phyloP scores from a whole-genome alignment of 2,888 invertebrate genomes.

The Trachelus stipa region DNA sequence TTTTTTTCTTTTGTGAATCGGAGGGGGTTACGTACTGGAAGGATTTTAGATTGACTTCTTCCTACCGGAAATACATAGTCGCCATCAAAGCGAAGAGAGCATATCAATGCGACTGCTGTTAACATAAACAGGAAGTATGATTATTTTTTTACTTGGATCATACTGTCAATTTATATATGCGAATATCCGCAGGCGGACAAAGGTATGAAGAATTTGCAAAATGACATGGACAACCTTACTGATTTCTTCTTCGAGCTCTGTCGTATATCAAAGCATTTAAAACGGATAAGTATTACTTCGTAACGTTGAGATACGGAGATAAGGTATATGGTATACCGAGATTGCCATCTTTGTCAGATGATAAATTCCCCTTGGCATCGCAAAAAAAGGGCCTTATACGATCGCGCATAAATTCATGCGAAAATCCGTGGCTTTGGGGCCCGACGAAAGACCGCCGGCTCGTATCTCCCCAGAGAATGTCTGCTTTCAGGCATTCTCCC shows the following conservation, averaged over 20 bases:
- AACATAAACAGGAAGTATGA: conserved; percentile 1
- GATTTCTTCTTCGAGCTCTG: not conserved
- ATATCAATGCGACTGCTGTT: not conserved
- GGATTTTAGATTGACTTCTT: conserved; percentile 9
- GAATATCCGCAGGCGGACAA: not conserved
- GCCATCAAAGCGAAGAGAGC: not conserved
- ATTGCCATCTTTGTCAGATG: not conserved
- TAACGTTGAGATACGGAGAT: not conserved
- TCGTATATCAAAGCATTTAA: not conserved
- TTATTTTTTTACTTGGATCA: not conserved
- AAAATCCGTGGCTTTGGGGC: conserved; percentile 14
- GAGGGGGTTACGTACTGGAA: not conserved
- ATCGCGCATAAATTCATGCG: conserved; percentile 20
- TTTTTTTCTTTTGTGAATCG: not conserved
- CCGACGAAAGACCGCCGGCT: not conserved
- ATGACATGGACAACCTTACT: not conserved
- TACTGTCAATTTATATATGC: not conserved
- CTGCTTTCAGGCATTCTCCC: not conserved
- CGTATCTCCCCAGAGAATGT: not conserved
- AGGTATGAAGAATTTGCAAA: not conserved
- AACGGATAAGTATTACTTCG: not conserved
- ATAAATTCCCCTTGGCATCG: conserved; percentile 7
- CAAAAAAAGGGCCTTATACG: conserved; percentile 1
- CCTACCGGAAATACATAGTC: conserved; percentile 15
- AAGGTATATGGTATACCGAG: not conserved